phyloP scores from a whole-genome alignment of 2,113 vertebrate species.

The Myotis davidii region DNA sequence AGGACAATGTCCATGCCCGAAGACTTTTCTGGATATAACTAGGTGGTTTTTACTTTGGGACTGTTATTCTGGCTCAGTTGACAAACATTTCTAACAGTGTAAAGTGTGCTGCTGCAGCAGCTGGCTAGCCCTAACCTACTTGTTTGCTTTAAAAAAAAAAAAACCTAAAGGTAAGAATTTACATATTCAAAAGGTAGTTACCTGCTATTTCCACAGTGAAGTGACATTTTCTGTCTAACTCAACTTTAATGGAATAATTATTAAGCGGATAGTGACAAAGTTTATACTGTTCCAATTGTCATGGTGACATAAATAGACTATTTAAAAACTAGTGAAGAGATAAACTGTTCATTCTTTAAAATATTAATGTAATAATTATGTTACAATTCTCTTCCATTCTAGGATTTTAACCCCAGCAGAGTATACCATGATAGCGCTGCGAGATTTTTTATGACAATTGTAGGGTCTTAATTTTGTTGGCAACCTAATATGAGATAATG shows the following conservation, averaged over 20 bases:
- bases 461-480: constrained; percentile 16
- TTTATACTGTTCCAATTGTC: constrained; percentile 56
- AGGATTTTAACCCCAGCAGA: not conserved
- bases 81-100: constrained; percentile 3
- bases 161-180: constrained; percentile 72
- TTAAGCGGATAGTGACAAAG: constrained; percentile 50
- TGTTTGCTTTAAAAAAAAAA: constrained; percentile 50
- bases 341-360: not conserved
- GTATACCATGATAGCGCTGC: not conserved
- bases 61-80: constrained; percentile 21
- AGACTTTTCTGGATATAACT: not conserved
- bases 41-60: not conserved
- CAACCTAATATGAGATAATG: not conserved
- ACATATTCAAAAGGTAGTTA: constrained; percentile 71
- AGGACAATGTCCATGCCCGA: not conserved
- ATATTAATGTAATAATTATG: constrained; percentile 2
- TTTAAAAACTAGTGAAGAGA: not conserved
- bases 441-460: not conserved
- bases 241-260: constrained; percentile 65
- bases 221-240: constrained; percentile 66
- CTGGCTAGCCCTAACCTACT: constrained; percentile 40
- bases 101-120: constrained; percentile 1
- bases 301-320: constrained; percentile 34
- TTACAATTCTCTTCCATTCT: not conserved
- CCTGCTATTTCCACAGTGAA: constrained; percentile 65